Evolutionary conservation across 1,140 invertebrate species (phyloP).

Genomic region (Grapholita molesta): DNA sequence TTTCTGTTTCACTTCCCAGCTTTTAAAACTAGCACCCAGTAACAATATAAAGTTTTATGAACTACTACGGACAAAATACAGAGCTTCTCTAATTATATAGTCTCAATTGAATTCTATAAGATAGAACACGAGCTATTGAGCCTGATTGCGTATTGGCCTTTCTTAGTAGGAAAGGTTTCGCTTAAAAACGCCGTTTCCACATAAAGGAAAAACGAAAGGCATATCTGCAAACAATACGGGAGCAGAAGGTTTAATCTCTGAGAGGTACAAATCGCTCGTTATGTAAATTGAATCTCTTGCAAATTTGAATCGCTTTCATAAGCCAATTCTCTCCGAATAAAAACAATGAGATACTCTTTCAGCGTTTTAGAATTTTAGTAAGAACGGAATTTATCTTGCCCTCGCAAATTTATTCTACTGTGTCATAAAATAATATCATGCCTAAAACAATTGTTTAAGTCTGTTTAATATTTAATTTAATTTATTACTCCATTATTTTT

Average conservation of each 20-base stretch:
- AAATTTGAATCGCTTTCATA: conserved; percentile 73
- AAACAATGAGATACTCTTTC: conserved; percentile 59
- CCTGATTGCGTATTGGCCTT: conserved; percentile 1
- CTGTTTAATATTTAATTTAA: not conserved
- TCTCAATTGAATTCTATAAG: not conserved
- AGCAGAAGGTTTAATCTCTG: conserved; percentile 67
- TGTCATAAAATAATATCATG: conserved; percentile 24
- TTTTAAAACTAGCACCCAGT: too few species aligned
- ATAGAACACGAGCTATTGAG: not conserved
- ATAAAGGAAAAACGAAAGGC: conserved; percentile 21
- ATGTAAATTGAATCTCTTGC: conserved; percentile 73
- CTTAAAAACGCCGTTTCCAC: conserved; percentile 30
- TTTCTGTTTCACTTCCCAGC: too few species aligned
- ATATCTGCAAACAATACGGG: conserved; percentile 42
- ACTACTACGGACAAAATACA: not conserved
- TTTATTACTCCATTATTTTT: too few species aligned
- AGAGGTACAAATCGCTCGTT: conserved; percentile 73
- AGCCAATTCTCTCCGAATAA: conserved; percentile 63
- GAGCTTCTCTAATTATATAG: not conserved
- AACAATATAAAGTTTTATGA: not conserved
- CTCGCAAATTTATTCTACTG: conserved; percentile 37
- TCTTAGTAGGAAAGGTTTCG: conserved; percentile 18
- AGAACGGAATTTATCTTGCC: conserved; percentile 35
- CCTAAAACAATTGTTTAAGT: conserved; percentile 11
- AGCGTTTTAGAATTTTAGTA: conserved; percentile 40